Conservation (phyloP, 2,113 vertebrate genomes). For the Nanorana parkeri region DNA sequence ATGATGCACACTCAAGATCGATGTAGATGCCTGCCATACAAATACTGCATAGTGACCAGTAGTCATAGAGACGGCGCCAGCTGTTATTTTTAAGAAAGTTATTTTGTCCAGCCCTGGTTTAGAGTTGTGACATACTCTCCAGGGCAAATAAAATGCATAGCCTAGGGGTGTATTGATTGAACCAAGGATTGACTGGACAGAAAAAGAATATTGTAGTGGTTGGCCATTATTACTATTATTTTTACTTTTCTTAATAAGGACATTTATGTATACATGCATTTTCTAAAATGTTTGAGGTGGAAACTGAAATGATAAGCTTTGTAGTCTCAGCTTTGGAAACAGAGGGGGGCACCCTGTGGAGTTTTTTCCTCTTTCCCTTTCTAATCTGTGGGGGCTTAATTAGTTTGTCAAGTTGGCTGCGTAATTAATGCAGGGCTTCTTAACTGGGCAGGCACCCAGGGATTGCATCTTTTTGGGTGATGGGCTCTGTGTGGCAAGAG, state of each 20-base stretch:
- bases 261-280: background rate
- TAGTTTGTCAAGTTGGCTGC: conserved; percentile 31
- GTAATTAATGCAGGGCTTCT: conserved; percentile 48
- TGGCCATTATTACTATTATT: too few species aligned
- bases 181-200: too few species aligned
- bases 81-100: too few species aligned
- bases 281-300: background rate
- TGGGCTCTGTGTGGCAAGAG: background rate
- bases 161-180: too few species aligned
- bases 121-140: too few species aligned
- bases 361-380: conserved; percentile 47
- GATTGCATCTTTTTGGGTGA: fast-evolving
- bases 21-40: too few species aligned
- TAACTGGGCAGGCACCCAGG: conserved; percentile 49
- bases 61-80: too few species aligned
- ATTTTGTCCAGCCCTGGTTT: too few species aligned
- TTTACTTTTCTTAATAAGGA: background rate
- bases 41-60: too few species aligned
- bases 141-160: too few species aligned
- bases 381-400: conserved; percentile 49
- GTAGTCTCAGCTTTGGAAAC: background rate
- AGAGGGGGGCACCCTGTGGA: conserved; percentile 27
- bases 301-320: background rate
- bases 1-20: too few species aligned
- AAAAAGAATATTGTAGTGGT: too few species aligned